Evolutionary conservation across 2,113 vertebrate genomes (phyloP), one percentile per base, ranked within the genome.

Genomic region (Mesitornis unicolor): DNA sequence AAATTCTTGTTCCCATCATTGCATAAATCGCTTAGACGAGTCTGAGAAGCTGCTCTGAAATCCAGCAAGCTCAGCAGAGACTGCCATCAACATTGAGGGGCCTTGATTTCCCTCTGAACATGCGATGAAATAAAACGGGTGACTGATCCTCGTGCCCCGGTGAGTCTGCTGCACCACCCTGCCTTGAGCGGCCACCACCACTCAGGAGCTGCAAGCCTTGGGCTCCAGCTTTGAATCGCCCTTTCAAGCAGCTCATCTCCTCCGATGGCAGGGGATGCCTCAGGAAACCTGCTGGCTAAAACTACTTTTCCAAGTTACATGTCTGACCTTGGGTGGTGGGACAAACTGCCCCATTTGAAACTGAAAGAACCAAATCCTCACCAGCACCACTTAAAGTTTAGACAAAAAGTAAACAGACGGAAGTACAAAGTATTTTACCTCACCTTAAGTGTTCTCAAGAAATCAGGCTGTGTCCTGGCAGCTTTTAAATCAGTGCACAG

Each of bases 141-240:
- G 11, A 40, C 13, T n/a, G 29, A 84, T 53, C n/a, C 63, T 56
- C 1, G 0, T 40, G 83, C 20, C 54, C 25, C 3, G 0, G 0
- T 16, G 59, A 79, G 51, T 24, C 45, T 69, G 25, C 5, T 45
- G 54, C 35, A 61, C 42, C 54, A 25, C n/a, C 11, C 12, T 73
- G 84, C 53, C 59, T 29, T 24, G 33, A 74, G 59, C 89, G 68
- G 64, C 38, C 42, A 70, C 26, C 59, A 22, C 29, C 16, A n/a
- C 4, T 2, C 7, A 56, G 7, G 21, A 92, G 59, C 40, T 89
- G n/a, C 78, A 53, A 53, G 40, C 63, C 75, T 90, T 3, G 2
- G 65, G 50, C 29, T 90, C 71, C 79, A 36, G 50, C 61, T 78
- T 63, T 28, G 8, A 48, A 45, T 45, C 54, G 53, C 40, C 28